Evolutionary conservation across 2,113 vertebrate species (phyloP).

Genomic region (Ochotona curzoniae): DNA sequence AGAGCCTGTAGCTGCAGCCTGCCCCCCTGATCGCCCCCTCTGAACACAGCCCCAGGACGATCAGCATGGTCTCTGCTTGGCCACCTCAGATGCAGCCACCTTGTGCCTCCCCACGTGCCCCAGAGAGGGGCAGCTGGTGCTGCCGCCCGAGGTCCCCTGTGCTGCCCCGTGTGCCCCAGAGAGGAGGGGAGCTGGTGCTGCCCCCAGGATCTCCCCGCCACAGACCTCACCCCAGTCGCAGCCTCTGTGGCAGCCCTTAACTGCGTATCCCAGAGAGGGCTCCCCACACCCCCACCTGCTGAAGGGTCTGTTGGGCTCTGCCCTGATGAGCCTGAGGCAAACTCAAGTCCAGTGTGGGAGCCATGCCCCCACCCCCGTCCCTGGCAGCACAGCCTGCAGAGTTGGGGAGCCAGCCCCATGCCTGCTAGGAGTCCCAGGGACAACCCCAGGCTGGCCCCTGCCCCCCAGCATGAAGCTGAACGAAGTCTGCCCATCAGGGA

Average conservation of each 20-base stretch:
- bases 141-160: not conserved
- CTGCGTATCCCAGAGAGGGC: not conserved
- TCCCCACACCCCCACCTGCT: not conserved
- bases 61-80: not conserved
- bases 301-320: not conserved
- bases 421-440: not conserved
- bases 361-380: not conserved
- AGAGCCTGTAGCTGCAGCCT: constrained; percentile 1
- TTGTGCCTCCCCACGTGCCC: accelerated
- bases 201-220: not conserved
- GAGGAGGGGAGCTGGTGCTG: no score
- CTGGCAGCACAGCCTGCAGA: not conserved
- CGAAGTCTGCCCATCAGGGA: no score
- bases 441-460: not conserved
- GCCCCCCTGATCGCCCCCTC: not conserved
- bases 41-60: not conserved
- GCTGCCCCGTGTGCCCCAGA: not conserved
- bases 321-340: not conserved
- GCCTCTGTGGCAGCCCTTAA: not conserved
- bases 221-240: accelerated
- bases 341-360: not conserved
- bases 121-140: not conserved
- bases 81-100: not conserved
- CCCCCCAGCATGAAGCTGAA: not conserved
- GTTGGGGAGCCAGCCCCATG: no score